Base-by-base conservation (phyloP, 2,888 invertebrate genomes). In the Parochlus steinenii region DNA sequence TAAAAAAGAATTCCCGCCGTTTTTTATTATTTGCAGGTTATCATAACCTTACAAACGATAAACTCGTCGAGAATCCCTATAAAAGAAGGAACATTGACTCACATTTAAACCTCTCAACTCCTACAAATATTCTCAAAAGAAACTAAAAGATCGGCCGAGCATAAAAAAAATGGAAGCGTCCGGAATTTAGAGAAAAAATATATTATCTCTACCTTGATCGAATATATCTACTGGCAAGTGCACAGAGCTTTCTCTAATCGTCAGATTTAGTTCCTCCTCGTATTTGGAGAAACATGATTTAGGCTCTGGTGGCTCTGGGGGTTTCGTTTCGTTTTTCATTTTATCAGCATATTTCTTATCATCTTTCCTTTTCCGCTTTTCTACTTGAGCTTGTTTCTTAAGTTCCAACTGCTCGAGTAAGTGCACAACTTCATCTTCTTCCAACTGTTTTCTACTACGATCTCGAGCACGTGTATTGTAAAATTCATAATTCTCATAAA, bases 201-300 rank as follows among this genome's bases (percentile, higher is more conserved):
- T n/a, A n/a, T n/a, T n/a, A n/a, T 10, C 41, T 42, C 41, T 41
- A 51, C 50, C 59, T 54, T 58, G 52, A 43, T 66, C 64, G 48
- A 61, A 69, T 11, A 69, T 65, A 47, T 67, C 68, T 16, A 67
- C 66, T 3, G 69, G 69, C 15, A 69, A 64, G 19, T 18, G 30
- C 6, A 36, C 30, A 2, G 27, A 26, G 12, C 30, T 23, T 17
- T 36, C 30, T n/a, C 25, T 36, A 4, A 14, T 11, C 14, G 23
- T 30, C 4, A 36, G 3, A 24, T 36, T 24, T 2, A 36, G 6
- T 6, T 16, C 12, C 12, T 36, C 36, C 12, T 30, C 18, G 15
- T 24, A 30, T 22, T 17, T 24, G 6, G 36, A 28, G 12, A 30
- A 8, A 17, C 18, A 18, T 7, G 19, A 17, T 5, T 27, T 2